Conservation (phyloP, 2,797 vertebrate genomes). For the Staurois parvus region DNA sequence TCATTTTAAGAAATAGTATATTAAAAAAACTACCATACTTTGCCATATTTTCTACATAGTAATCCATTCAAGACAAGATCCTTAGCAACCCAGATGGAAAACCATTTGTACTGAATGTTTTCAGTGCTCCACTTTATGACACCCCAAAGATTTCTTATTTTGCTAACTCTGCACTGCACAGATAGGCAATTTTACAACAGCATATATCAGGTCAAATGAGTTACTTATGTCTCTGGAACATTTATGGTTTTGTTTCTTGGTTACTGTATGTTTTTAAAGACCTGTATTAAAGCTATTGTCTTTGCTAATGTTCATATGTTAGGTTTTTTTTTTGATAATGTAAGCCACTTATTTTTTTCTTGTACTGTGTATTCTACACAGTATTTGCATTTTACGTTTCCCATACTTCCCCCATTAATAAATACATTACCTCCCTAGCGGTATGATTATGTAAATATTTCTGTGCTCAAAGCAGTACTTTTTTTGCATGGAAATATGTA, state of each 20-base stretch:
- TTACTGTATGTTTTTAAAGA: slow-evolving; percentile 32
- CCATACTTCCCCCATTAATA: no score
- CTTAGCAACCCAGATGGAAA: slow-evolving; percentile 58
- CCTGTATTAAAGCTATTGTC: slow-evolving; percentile 10
- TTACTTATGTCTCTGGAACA: slow-evolving; percentile 55
- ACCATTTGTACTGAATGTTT: slow-evolving; percentile 44
- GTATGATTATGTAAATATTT: no score
- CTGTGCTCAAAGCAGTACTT: no score
- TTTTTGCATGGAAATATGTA: no score
- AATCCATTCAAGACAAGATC: slow-evolving; percentile 47
- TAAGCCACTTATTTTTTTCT: neutral
- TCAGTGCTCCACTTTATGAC: slow-evolving; percentile 44
- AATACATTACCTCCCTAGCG: no score
- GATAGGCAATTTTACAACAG: slow-evolving; percentile 50
- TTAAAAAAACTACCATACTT: neutral
- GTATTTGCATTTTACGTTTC: no score
- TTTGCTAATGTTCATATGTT: neutral
- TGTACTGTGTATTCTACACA: no score
- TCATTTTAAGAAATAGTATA: slow-evolving; percentile 21
- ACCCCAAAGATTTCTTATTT: slow-evolving; percentile 58
- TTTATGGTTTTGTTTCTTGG: slow-evolving; percentile 48
- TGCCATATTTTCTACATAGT: slow-evolving; percentile 36
- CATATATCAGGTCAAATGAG: slow-evolving; percentile 58
- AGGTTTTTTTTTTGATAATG: neutral
- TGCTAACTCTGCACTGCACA: slow-evolving; percentile 51